Evolutionary conservation across 2,888 invertebrate species (phyloP), one percentile per base, ranked within the genome.

Genomic region (Chrysomela aeneicollis): DNA sequence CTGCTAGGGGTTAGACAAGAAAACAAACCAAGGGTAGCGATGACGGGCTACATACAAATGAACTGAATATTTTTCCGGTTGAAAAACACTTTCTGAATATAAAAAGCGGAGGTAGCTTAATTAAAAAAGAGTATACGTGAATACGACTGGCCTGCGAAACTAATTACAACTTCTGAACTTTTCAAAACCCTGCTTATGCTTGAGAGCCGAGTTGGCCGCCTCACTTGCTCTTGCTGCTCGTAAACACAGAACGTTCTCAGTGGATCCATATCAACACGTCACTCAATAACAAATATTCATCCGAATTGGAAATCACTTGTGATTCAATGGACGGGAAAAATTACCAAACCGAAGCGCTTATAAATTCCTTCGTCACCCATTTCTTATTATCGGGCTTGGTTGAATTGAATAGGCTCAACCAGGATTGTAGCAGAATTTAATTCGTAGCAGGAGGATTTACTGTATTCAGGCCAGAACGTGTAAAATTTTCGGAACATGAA

Each of bases 51-150:
- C 79, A 79, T 77, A 79, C 77, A 80, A 82, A 80, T 80, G 81
- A 81, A 81, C 79, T 79, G 80, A 77, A 81, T 79, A 81, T 80
- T 81, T 81, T 81, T 80, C 79, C 80, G 77, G 79, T 78, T 77
- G 79, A 77, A 81, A 80, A 81, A 79, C 79, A 79, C 80, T 80
- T 80, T 79, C 78, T 77, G 79, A 79, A 81, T 81, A 79, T 79
- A 80, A 78, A 81, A 80, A 77, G 62, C 76, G 75, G 79, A 79
- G 77, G 78, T 78, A 78, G 80, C 81, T 81, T 82, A 82, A 82
- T 82, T 82, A 82, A 82, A 82, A 82, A 77, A 79, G 77, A 80
- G 76, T 75, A 71, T 73, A 79, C 77, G 76, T 77, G 77, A 76
- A 78, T 79, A 77, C 74, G 77, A 73, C 73, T 73, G 76, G 73